A percentile compares a stretch with the other conserved stretches of the same genome.
phyloP scores from a whole-genome alignment of 2,888 invertebrate genomes.

The Polymixis flavicincta region DNA sequence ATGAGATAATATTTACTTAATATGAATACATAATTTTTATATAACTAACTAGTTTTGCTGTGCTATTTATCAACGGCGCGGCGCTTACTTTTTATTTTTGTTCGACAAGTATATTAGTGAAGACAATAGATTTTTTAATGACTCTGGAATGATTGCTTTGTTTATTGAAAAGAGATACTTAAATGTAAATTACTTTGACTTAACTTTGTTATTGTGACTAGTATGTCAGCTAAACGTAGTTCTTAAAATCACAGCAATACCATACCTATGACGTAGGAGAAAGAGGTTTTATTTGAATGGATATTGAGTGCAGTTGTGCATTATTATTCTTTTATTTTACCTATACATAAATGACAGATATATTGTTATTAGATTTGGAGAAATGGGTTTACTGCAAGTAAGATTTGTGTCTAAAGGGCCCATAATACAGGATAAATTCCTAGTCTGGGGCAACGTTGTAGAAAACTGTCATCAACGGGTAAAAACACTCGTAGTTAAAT shows the following conservation, averaged over 20 bases:
- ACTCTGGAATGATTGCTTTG: conserved; percentile 7
- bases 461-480: not conserved
- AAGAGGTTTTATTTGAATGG: not conserved
- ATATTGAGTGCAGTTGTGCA: not conserved
- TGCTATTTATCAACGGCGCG: not conserved
- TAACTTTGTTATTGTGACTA: conserved; percentile 15
- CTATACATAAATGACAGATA: too few relatives aligned
- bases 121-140: conserved; percentile 18
- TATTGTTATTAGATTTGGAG: too few relatives aligned
- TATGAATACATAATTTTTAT: conserved; percentile 13
- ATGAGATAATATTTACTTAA: conserved; percentile 21
- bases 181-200: conserved; percentile 27
- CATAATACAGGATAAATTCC: not conserved
- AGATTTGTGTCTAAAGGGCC: not conserved
- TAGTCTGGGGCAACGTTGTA: not conserved
- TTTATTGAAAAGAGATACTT: conserved; percentile 14
- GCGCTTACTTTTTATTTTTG: conserved; percentile 1
- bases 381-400: not conserved
- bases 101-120: not conserved
- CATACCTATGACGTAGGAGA: not conserved
- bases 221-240: not conserved
- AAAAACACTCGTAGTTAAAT: too few relatives aligned
- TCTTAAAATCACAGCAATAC: not conserved
- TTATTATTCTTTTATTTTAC: not conserved
- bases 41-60: conserved; percentile 1